Conservation (phyloP, 2,113 vertebrate species). For the cat (Felis catus) region F.catus_Fca126_mat1.0 CM031419.1:85676001-85676500, state of each 20-base stretch:
- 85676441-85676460: neutral
- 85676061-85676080: neutral
- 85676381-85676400: neutral
- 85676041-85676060: neutral
- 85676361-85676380: constrained; percentile 16
- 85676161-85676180: neutral
- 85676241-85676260: neutral
- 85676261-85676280: neutral
- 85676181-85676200: neutral
- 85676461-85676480: neutral
- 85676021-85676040: neutral
- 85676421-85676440: neutral
- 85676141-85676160: neutral
- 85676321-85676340: neutral
- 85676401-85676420: neutral
- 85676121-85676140: neutral
- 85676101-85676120: neutral
- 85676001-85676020: neutral
- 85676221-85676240: neutral
- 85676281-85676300: neutral
- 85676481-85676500: neutral
- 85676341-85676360: neutral
- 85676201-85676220: neutral
- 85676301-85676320: constrained; percentile 29
- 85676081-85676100: neutral